Evolutionary conservation across 2,797 vertebrate species (phyloP), one percentile per base, ranked within the genome.

Genomic region (Gadopsis bispinosus): DNA sequence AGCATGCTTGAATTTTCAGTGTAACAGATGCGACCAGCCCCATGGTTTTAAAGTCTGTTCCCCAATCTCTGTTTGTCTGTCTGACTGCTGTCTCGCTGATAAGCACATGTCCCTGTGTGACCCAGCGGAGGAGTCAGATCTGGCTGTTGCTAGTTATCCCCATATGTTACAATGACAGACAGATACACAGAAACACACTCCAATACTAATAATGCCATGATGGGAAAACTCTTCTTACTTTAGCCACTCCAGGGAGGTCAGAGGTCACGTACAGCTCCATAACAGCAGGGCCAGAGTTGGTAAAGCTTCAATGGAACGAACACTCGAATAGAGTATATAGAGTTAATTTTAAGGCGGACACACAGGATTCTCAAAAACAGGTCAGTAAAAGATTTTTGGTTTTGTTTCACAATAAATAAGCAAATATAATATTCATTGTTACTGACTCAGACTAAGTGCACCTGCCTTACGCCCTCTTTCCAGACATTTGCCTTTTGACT

Each of bases 21-120:
- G 68, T 73, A 88, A 83, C 86, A 90, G 88, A 92, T 86, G 91
- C 53, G 64, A 77, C 68, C 68, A 47, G 79, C 87, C 83, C 75
- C 72, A 22, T 80, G 73, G 83, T 90, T 90, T 77, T 78, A 86
- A 79, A 81, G 78, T 80, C 81, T 79, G 83, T 77, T 87, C 83
- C 84, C 70, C 65, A 7, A 7, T 56, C 78, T 80, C 26, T 89
- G 75, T 91, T 87, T 88, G 89, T 84, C 80, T 86, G 84, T 86
- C 83, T 90, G 83, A 81, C 88, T 88, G 88, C 86, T 73, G 86
- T 79, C 79, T 87, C 69, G 2, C 79, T 90, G 86, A 87, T 90
- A 87, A 90, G 83, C 71, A 81, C 56, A 62, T 79, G 83, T 88
- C 89, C 92, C 80, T 17, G 70, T 16, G 59, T 88, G 89, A 90